A percentile compares a stretch with the other conserved stretches of the same genome.
Conservation (phyloP, 2,113 vertebrate species). For the Calyptomena viridis region DNA sequence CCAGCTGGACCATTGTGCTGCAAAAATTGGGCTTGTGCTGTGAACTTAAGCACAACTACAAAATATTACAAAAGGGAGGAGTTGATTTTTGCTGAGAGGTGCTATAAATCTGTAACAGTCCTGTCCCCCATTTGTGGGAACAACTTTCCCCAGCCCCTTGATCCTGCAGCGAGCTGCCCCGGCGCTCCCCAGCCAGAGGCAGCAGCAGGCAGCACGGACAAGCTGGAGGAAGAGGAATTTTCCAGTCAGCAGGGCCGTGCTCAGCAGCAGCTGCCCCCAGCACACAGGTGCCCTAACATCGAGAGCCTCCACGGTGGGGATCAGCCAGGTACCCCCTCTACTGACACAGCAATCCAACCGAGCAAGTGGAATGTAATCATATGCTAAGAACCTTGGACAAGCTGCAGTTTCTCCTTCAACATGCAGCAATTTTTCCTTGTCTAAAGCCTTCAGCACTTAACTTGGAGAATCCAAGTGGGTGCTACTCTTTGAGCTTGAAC, state of each 20-base stretch:
- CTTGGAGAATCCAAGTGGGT: neutral
- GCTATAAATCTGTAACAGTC: neutral
- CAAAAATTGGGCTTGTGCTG: neutral
- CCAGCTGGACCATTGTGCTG: fast-evolving
- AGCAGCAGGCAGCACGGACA: fast-evolving
- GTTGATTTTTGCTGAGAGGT: neutral
- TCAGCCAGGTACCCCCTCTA: neutral
- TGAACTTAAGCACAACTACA: neutral
- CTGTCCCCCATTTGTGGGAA: neutral
- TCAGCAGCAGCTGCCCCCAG: neutral
- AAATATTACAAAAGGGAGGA: neutral
- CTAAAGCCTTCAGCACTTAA: neutral
- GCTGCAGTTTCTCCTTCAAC: neutral
- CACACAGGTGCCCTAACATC: neutral
- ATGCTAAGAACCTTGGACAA: fast-evolving
- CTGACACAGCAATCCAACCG: fast-evolving
- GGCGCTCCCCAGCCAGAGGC: neutral
- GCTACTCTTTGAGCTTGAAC: neutral
- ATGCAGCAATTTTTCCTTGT: fast-evolving
- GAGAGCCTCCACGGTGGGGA: fast-evolving
- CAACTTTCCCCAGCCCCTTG: neutral
- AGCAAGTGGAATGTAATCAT: fast-evolving
- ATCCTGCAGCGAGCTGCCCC: fast-evolving
- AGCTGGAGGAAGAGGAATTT: neutral
- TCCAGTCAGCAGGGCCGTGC: neutral